These are phyloP conservation scores for Chrysodeixis includens DNA, from an alignment of 2,888 invertebrate genomes.

Conservation along the genomic window DNA sequence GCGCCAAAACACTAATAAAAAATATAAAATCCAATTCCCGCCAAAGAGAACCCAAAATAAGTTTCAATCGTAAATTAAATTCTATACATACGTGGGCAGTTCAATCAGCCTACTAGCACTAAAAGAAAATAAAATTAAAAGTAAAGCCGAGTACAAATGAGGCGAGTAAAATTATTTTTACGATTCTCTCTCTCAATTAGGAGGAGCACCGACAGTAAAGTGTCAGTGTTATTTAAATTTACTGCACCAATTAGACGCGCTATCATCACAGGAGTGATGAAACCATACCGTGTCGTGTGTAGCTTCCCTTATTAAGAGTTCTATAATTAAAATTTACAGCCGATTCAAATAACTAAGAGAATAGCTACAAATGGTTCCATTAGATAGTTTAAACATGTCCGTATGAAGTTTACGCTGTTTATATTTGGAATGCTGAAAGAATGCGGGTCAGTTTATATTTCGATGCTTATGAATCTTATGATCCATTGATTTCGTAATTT, in stretches of 20 bases:
- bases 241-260: slow-evolving; percentile 87
- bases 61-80: slow-evolving; percentile 77
- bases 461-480: slow-evolving; percentile 31
- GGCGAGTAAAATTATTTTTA: slow-evolving; percentile 88
- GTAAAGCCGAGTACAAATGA: slow-evolving; percentile 84
- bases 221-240: slow-evolving; percentile 89
- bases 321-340: slow-evolving; percentile 86
- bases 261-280: slow-evolving; percentile 85
- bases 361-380: slow-evolving; percentile 70
- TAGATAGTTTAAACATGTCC: slow-evolving; percentile 54
- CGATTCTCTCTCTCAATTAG: slow-evolving; percentile 88
- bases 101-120: slow-evolving; percentile 80
- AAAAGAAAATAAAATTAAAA: slow-evolving; percentile 85
- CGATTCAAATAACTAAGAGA: slow-evolving; percentile 71
- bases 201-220: slow-evolving; percentile 82
- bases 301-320: slow-evolving; percentile 86
- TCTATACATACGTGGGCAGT: slow-evolving; percentile 73
- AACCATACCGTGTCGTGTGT: slow-evolving; percentile 82
- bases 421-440: slow-evolving; percentile 39
- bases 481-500: slow-evolving; percentile 34
- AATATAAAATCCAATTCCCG: slow-evolving; percentile 59
- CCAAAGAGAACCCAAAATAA: slow-evolving; percentile 67
- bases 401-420: slow-evolving; percentile 36
- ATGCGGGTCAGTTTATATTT: slow-evolving; percentile 45
- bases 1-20: slow-evolving; percentile 64